A percentile compares a stretch with the other conserved stretches of the same genome.
These are phyloP conservation scores for Drosophila mojavensis DNA, from an alignment of 1,140 invertebrate species.

Conservation along the genomic window DNA sequence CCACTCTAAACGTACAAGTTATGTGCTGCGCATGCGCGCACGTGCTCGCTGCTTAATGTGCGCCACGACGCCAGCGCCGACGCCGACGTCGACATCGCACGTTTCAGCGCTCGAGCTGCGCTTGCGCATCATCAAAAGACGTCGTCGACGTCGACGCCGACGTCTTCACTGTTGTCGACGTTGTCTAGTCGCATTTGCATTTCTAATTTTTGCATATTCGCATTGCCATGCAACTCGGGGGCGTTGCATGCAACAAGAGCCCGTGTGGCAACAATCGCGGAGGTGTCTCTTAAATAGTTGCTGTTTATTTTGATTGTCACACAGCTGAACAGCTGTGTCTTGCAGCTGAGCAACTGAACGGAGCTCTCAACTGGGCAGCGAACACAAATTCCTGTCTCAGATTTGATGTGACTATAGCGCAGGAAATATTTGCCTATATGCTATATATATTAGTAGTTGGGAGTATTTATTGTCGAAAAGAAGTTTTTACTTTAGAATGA, in stretches of 20 bases:
- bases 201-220: constrained; percentile 67
- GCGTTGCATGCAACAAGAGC: constrained; percentile 46
- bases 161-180: neutral
- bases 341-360: constrained; percentile 16
- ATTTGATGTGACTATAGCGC: too few species aligned
- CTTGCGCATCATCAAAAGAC: constrained; percentile 78
- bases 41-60: constrained; percentile 74
- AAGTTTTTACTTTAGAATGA: too few species aligned
- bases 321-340: neutral
- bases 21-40: constrained; percentile 81
- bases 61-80: constrained; percentile 37
- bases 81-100: constrained; percentile 44
- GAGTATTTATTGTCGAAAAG: too few species aligned
- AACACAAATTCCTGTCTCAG: too few species aligned
- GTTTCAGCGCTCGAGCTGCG: constrained; percentile 69
- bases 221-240: constrained; percentile 53
- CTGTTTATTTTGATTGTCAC: constrained; percentile 18
- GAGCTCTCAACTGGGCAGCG: neutral
- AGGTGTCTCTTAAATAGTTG: constrained; percentile 23
- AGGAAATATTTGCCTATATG: too few species aligned
- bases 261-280: constrained; percentile 30
- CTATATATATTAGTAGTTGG: too few species aligned
- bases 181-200: constrained; percentile 68
- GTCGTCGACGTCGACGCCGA: constrained; percentile 45
- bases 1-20: constrained; percentile 54